Evolutionary conservation across 2,888 invertebrate species (phyloP), one percentile per base, ranked within the genome.

Genomic region (Orthonychiurus folsomi): DNA sequence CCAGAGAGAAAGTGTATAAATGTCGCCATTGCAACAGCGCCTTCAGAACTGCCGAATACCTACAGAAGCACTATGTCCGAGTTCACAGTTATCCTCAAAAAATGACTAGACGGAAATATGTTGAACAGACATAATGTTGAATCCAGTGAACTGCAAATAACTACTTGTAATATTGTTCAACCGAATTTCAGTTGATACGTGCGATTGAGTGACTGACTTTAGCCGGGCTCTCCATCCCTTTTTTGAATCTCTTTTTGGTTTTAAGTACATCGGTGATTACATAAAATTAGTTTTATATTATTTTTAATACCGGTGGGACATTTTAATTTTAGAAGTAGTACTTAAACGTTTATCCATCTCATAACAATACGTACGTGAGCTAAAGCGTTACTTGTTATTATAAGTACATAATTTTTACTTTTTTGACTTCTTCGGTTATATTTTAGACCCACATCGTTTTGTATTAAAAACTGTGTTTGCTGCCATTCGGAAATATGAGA

Each of bases 11-110:
- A 69, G 72, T 73, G 57, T 71, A 73, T 67, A 73, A 74, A 63
- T 75, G 75, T 66, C 66, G 69, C 53, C 74, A 74, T 65, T 75
- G 75, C 67, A 69, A 71, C 9, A 74, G 74, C 61, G 63, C 74
- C 61, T 75, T 75, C 68, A 66, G 75, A 63, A 75, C 75, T 28
- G 70, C 75, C 24, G 75, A 75, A 67, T 75, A 75, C 66, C 69
- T 75, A 48, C 74, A 75, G 62, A 75, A 75, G 64, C 75, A 75
- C 64, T 74, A 75, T 56, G 75, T 75, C 26, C 71, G 75, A 52
- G 75, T 75, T 37, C 75, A 75, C 69, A 74, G 74, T 69, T 73
- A 74, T 60, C 74, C 74, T 23, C 74, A 74, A 55, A 75, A 74
- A 66, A 73, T 74, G 72, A 73, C 73, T 27, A 68, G 72, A 47